phyloP scores from a whole-genome alignment of 2,113 vertebrate genomes.

The Philantomba maxwellii region DNA sequence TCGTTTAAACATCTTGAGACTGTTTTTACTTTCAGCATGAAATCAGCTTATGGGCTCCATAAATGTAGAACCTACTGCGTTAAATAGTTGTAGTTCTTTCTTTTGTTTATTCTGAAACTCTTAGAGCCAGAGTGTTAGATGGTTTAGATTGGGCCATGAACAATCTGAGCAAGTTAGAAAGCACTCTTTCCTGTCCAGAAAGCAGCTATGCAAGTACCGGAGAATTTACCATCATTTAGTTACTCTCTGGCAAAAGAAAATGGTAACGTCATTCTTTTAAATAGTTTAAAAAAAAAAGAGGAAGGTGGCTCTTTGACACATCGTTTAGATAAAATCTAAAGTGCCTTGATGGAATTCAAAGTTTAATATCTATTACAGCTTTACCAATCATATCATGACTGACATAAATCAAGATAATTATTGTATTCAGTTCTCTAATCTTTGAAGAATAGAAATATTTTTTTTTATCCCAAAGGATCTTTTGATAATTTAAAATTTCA shows the following conservation, averaged over 20 bases:
- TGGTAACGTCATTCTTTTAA: background rate
- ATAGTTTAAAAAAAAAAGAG: background rate
- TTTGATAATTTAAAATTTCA: slow-evolving; percentile 21
- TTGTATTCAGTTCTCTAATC: background rate
- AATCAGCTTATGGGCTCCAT: slow-evolving; percentile 29
- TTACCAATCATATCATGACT: background rate
- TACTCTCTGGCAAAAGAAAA: slow-evolving; percentile 3
- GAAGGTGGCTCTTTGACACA: background rate
- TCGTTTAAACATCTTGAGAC: slow-evolving; percentile 35
- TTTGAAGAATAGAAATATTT: slow-evolving; percentile 14
- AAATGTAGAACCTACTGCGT: slow-evolving; percentile 22
- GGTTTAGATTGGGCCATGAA: slow-evolving; percentile 9
- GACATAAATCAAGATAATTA: background rate
- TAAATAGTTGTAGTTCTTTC: slow-evolving; percentile 25
- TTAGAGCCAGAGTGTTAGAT: slow-evolving; percentile 1
- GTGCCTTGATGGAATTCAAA: background rate
- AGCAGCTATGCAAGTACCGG: background rate
- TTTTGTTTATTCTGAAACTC: slow-evolving; percentile 37
- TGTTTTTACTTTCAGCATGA: slow-evolving; percentile 31
- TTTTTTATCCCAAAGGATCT: background rate
- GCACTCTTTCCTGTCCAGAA: background rate
- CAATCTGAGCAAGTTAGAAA: background rate
- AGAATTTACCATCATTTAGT: background rate
- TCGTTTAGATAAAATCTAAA: background rate
- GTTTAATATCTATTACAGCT: background rate